Evolutionary conservation across 2,888 invertebrate species (phyloP), one percentile per base, ranked within the genome.

Genomic region (Allophyes oxyacanthae): DNA sequence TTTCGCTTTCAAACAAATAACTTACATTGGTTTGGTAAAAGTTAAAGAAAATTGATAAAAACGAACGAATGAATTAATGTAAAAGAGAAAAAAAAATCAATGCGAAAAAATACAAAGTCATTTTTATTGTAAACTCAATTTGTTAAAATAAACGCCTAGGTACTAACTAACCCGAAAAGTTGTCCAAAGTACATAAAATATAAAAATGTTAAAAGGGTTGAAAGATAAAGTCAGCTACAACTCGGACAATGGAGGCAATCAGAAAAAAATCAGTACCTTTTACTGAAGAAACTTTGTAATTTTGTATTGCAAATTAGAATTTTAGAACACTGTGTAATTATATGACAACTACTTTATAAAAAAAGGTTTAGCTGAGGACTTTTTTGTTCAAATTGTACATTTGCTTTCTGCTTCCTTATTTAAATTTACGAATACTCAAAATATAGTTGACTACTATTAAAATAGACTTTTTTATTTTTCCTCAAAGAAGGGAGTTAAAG

Each of bases 241-340:
- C 63, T 72, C 11, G 28, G 65, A 83, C 83, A 83, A 83, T 83
- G 72, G 81, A 45, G 48, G 70, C 77, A 83, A 83, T 83, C 78
- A 83, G 77, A 72, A 75, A 76, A 78, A 80, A 65, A 53, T 58
- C 54, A 66, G 65, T 30, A 42, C 52, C 30, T 64, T 73, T 66
- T 58, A 30, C 40, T 15, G 34, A 33, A 54, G 53, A 66, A 63
- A 73, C 51, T 75, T 68, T 13, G 52, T 59, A 55, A 67, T 71
- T 67, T 64, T 55, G 57, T 71, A 74, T 60, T 42, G 41, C 54
- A 56, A 42, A 67, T 70, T 70, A 61, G 52, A 65, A 53, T 56
- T 46, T 60, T 43, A 37, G 6, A 46, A 50, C 51, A 43, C 43
- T 38, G 55, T 55, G 43, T 34, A 54, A 51, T 61, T 34, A 13